A percentile compares a stretch with the other conserved stretches of the same genome.
These are phyloP conservation scores for Pachypeltis micranthus DNA, from an alignment of 1,140 invertebrate genomes.

Conservation along the genomic window DNA sequence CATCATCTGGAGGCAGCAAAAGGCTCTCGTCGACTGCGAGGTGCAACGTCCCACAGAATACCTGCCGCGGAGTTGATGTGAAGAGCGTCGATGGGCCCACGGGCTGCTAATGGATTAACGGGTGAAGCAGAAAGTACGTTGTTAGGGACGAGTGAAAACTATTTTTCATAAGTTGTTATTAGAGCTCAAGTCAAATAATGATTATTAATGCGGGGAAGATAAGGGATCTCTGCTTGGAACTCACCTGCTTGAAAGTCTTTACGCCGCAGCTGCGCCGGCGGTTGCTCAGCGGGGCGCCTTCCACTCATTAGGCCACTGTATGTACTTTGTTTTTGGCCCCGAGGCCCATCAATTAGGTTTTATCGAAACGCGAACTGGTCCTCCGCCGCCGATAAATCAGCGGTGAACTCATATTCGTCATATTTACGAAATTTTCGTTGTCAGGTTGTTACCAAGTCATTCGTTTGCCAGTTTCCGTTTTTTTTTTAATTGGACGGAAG, in stretches of 20 bases:
- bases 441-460: too few relatives aligned
- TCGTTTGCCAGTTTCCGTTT: neutral
- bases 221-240: neutral
- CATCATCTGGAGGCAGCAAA: too few relatives aligned
- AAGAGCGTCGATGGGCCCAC: too few relatives aligned
- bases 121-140: neutral
- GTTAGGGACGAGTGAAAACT: neutral
- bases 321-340: neutral
- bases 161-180: slow-evolving; percentile 10
- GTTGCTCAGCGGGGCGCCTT: neutral
- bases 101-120: neutral
- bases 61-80: too few relatives aligned
- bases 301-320: neutral
- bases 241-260: neutral
- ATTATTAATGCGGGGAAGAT: neutral
- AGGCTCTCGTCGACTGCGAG: too few relatives aligned
- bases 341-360: neutral
- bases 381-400: neutral
- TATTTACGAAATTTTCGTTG: neutral
- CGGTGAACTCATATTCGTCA: neutral
- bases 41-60: too few relatives aligned
- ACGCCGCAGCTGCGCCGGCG: neutral
- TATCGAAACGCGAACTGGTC: slow-evolving; percentile 1
- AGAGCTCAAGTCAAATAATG: slow-evolving; percentile 9
- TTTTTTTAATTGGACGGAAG: too few relatives aligned